These are phyloP conservation scores for Nebria ingens DNA, from an alignment of 1,140 invertebrate genomes.

Conservation along the genomic window DNA sequence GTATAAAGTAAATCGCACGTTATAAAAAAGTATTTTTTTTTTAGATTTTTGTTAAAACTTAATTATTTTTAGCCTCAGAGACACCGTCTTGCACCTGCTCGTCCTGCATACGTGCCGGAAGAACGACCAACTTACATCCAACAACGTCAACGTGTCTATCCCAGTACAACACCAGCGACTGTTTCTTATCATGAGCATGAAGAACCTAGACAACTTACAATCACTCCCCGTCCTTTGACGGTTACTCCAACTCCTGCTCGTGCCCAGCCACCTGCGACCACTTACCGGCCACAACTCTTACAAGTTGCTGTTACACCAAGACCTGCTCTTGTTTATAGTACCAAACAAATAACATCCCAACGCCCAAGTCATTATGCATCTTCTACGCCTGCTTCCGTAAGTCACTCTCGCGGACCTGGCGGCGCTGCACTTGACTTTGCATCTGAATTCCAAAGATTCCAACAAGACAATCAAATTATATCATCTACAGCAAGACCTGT, in stretches of 20 bases:
- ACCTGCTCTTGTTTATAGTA: conserved; percentile 44
- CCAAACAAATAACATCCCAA: conserved; percentile 34
- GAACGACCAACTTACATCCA: conserved; percentile 26
- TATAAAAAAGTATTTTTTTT: background rate
- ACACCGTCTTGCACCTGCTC: conserved; percentile 23
- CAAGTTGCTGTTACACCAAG: conserved; percentile 48
- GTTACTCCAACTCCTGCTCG: conserved; percentile 39
- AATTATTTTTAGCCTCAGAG: conserved; percentile 26
- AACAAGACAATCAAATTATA: conserved; percentile 56
- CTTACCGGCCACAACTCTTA: conserved; percentile 48
- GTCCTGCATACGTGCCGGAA: conserved; percentile 28
- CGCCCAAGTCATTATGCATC: conserved; percentile 22
- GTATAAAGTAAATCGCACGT: too few species aligned
- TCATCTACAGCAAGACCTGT: conserved; percentile 36
- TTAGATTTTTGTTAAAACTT: conserved; percentile 25
- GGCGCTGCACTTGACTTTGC: conserved; percentile 55
- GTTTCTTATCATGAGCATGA: conserved; percentile 35
- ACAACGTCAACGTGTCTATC: conserved; percentile 27
- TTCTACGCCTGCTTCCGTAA: conserved; percentile 34
- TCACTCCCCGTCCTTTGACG: conserved; percentile 39
- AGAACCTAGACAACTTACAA: conserved; percentile 31
- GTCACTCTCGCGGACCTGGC: conserved; percentile 30
- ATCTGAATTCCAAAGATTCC: conserved; percentile 64
- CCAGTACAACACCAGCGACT: conserved; percentile 28
- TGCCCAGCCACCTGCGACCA: conserved; percentile 52